Percentiles rank a stretch among this genome's conserved stretches.
phyloP scores from a whole-genome alignment of 2,797 vertebrate species.

The Xenentodon cancila region DNA sequence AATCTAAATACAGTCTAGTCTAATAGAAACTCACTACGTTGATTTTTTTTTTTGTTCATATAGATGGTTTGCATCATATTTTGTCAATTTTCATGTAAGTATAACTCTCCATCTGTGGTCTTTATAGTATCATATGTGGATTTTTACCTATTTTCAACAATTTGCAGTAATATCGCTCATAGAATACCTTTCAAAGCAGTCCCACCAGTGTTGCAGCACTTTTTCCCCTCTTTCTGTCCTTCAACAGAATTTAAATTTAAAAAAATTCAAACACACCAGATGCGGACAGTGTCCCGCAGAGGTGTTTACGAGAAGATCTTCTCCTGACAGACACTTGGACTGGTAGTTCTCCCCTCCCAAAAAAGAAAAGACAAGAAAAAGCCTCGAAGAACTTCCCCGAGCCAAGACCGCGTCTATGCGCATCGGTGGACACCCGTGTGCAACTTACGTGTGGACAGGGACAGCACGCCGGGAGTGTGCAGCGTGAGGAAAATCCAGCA shows the following conservation, averaged over 20 bases:
- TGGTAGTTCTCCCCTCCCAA: not conserved
- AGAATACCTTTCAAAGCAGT: no score
- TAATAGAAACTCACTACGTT: no score
- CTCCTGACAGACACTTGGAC: slow-evolving; percentile 48
- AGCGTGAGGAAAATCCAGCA: slow-evolving; percentile 71
- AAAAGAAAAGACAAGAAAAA: not conserved
- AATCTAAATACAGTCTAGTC: not conserved
- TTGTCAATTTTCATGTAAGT: no score
- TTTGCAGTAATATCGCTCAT: no score
- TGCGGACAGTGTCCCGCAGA: slow-evolving; percentile 20
- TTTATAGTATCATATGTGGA: no score
- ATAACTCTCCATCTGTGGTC: no score
- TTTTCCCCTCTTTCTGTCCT: not conserved
- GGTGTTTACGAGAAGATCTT: slow-evolving; percentile 28
- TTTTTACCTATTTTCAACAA: no score
- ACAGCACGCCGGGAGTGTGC: slow-evolving; percentile 75
- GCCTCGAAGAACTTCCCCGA: not conserved
- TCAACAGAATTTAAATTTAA: not conserved
- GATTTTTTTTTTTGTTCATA: no score
- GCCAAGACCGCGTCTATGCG: slow-evolving; percentile 31
- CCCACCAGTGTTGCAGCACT: not conserved
- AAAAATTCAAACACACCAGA: slow-evolving; percentile 1
- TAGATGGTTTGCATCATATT: no score
- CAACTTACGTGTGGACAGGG: slow-evolving; percentile 85
- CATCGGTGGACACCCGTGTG: slow-evolving; percentile 59